Evolutionary conservation across 2,113 vertebrate species (phyloP).

Genomic region (Gymnobelideus leadbeateri): DNA sequence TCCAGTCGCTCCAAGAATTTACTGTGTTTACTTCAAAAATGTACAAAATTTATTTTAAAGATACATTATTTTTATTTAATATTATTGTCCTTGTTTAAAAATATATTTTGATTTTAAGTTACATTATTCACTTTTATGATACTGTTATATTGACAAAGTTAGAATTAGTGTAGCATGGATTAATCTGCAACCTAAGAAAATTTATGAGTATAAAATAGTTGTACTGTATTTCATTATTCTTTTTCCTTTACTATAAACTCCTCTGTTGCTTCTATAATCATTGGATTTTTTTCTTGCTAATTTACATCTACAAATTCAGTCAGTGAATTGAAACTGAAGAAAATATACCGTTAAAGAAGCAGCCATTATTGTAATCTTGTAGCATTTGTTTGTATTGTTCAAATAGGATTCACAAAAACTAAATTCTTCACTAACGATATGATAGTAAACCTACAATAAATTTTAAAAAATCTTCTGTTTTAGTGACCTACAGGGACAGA

Average conservation of each 20-base stretch:
- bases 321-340: background rate
- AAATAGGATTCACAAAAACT: background rate
- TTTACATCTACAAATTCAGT: background rate
- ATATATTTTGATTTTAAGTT: conserved; percentile 28
- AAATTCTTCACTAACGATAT: background rate
- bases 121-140: background rate
- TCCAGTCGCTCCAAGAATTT: conserved; percentile 24
- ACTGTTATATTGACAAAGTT: conserved; percentile 8
- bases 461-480: conserved; percentile 13
- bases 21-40: background rate
- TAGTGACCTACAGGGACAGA: background rate
- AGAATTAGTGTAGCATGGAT: background rate
- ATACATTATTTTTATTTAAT: background rate
- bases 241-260: background rate
- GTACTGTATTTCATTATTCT: background rate
- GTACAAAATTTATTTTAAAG: conserved; percentile 37
- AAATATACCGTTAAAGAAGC: background rate
- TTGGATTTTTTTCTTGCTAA: background rate
- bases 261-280: conserved; percentile 14
- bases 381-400: background rate
- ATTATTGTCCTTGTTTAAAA: conserved; percentile 35
- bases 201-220: conserved; percentile 31
- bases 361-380: background rate
- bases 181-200: conserved; percentile 32
- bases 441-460: background rate